Conservation (phyloP, 2,113 vertebrate genomes). For the Rana temporaria region DNA sequence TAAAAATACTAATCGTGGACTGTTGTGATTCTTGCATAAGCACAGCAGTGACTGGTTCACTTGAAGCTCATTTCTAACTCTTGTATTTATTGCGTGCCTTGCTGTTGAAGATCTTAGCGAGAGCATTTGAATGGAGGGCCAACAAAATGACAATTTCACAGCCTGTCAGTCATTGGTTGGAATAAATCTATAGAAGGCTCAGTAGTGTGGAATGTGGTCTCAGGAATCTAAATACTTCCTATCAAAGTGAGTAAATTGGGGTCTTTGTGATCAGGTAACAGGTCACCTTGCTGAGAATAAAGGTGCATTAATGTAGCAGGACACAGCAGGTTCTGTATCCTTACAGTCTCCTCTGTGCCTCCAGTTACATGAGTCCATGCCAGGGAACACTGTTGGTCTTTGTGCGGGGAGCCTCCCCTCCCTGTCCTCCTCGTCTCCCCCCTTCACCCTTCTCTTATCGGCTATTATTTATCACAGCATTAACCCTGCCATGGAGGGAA, state of each 20-base stretch:
- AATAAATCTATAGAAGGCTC: too few relatives aligned
- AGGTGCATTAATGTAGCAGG: background rate
- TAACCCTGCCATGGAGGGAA: conserved; percentile 4
- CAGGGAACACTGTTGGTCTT: conserved; percentile 30
- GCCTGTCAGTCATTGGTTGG: too few relatives aligned
- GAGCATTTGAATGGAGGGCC: too few relatives aligned
- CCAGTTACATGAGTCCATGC: conserved; percentile 16
- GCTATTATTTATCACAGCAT: conserved; percentile 39
- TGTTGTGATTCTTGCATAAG: too few relatives aligned
- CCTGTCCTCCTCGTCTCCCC: background rate
- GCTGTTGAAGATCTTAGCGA: too few relatives aligned
- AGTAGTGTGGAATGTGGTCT: background rate
- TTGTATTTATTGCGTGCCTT: too few relatives aligned
- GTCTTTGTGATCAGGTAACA: conserved; percentile 42
- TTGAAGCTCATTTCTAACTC: too few relatives aligned
- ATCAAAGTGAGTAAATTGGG: conserved; percentile 13
- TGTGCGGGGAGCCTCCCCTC: background rate
- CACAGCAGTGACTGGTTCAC: too few relatives aligned
- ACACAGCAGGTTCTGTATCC: conserved; percentile 35
- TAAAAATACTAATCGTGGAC: too few relatives aligned
- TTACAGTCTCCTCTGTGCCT: conserved; percentile 1
- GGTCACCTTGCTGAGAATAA: conserved; percentile 5
- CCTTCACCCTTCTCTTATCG: conserved; percentile 24
- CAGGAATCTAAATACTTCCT: background rate
- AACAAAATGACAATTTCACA: too few relatives aligned